Evolutionary conservation across 2,113 vertebrate species (phyloP).

Genomic region (Podarcis muralis): DNA sequence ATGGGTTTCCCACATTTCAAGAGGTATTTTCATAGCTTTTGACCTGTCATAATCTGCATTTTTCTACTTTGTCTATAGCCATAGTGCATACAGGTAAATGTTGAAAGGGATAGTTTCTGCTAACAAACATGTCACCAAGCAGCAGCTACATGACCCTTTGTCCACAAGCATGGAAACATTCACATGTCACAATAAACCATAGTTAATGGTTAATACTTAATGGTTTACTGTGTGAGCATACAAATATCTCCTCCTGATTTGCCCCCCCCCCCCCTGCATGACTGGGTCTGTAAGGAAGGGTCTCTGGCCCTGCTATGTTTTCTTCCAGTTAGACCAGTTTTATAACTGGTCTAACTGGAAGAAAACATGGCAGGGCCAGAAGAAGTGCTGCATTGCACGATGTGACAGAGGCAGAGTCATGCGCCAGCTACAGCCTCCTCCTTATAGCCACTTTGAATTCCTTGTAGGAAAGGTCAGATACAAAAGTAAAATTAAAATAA

Average conservation of each 20-base stretch:
- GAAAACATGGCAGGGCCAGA: no score
- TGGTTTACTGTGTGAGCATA: neutral
- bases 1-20: neutral
- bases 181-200: neutral
- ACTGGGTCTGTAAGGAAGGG: no score
- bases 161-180: neutral
- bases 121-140: neutral
- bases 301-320: no score
- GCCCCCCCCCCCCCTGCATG: neutral
- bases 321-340: no score
- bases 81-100: neutral
- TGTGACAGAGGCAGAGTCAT: no score
- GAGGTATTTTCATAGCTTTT: neutral
- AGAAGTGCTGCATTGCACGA: no score
- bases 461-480: no score
- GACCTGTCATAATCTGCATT: neutral
- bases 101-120: neutral
- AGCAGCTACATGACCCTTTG: neutral
- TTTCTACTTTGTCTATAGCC: neutral
- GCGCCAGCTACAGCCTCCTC: no score
- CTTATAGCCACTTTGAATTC: no score
- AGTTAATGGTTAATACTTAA: neutral
- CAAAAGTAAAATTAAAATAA: no score
- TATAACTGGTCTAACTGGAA: no score
- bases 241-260: neutral